These are phyloP conservation scores for Penaeus vannamei DNA, from an alignment of 1,140 invertebrate genomes.

Conservation along the genomic window DNA sequence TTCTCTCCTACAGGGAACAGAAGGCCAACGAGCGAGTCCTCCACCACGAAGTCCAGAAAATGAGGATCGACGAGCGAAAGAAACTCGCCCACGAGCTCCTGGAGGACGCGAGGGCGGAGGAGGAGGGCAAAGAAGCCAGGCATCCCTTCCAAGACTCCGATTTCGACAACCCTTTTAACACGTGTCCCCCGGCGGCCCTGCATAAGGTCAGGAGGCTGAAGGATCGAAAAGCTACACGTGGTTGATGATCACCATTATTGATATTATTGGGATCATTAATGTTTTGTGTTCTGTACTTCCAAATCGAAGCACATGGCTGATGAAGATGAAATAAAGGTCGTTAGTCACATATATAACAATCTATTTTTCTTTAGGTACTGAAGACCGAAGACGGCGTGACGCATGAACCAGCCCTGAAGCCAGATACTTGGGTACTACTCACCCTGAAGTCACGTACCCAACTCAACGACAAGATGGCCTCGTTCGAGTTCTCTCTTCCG, in stretches of 20 bases:
- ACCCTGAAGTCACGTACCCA: neutral
- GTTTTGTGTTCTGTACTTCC: no score
- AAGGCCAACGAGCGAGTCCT: conserved; percentile 46
- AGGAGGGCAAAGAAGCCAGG: neutral
- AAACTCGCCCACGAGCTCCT: conserved; percentile 41
- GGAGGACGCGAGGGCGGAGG: conserved; percentile 49
- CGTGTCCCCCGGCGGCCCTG: conserved; percentile 46
- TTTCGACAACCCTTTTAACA: conserved; percentile 68
- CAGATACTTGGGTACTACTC: conserved; percentile 48
- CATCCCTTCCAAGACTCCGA: conserved; percentile 61
- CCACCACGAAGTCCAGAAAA: conserved; percentile 64
- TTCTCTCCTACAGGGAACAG: conserved; percentile 46
- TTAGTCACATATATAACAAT: no score
- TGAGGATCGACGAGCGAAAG: conserved; percentile 52
- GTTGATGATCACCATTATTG: no score
- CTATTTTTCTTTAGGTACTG: neutral
- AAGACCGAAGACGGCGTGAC: conserved; percentile 38
- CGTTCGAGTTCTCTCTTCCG: conserved; percentile 60
- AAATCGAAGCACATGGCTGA: no score
- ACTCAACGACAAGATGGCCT: conserved; percentile 58
- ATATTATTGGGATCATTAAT: no score
- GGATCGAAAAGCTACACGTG: neutral
- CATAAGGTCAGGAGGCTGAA: conserved; percentile 40
- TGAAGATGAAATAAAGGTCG: no score
- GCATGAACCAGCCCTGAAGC: conserved; percentile 51